A percentile compares a stretch with the other conserved stretches of the same genome.
These are phyloP conservation scores for Syrphus vitripennis DNA, from an alignment of 2,888 invertebrate genomes.

Conservation along the genomic window DNA sequence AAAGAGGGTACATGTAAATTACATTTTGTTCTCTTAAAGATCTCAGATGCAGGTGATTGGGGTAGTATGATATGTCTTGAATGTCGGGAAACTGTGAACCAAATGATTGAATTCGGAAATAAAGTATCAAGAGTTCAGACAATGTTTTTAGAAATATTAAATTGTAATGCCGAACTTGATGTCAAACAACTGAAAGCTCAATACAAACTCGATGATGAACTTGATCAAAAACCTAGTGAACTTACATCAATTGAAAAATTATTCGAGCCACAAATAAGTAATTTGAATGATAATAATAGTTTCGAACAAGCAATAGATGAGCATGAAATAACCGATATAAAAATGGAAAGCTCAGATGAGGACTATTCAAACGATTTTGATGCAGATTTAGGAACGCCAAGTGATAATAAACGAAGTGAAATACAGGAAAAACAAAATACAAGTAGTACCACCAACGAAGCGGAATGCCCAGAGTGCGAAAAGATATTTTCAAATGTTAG, in stretches of 20 bases:
- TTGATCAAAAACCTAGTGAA: conserved; percentile 26
- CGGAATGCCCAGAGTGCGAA: background rate
- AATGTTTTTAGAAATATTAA: conserved; percentile 74
- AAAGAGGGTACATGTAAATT: background rate
- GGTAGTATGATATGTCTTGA: background rate
- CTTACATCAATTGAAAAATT: conserved; percentile 9
- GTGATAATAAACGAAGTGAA: background rate
- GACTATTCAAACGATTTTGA: background rate
- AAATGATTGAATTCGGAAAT: background rate
- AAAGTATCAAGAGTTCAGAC: conserved; percentile 75
- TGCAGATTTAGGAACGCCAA: background rate
- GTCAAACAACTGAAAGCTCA: conserved; percentile 73
- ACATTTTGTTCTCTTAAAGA: conserved; percentile 66
- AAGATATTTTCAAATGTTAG: background rate
- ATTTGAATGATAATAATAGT: background rate
- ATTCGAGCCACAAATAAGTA: conserved; percentile 1
- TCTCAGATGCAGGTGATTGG: conserved; percentile 43
- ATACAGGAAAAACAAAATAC: background rate
- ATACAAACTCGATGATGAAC: conserved; percentile 75
- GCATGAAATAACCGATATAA: background rate
- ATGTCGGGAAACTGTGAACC: background rate
- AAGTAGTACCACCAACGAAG: background rate
- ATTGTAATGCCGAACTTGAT: conserved; percentile 70
- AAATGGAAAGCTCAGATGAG: background rate
- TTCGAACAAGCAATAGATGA: background rate